A percentile compares a stretch with the other conserved stretches of the same genome.
phyloP scores from a whole-genome alignment of 2,797 vertebrate genomes.

The Eospalax fontanierii region DNA sequence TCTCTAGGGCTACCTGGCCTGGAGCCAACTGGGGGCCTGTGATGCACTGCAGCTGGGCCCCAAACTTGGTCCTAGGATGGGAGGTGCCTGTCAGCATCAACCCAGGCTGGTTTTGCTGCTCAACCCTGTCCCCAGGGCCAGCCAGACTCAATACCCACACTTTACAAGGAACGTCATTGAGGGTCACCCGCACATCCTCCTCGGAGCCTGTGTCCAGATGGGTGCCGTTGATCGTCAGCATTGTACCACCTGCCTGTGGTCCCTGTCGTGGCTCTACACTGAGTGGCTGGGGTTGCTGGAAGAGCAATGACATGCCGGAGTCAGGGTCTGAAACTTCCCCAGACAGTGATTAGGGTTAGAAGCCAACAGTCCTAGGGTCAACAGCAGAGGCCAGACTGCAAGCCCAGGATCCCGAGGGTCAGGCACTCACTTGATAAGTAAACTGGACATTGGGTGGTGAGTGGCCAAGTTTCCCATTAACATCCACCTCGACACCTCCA shows the following conservation, averaged over 20 bases:
- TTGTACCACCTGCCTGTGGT: slow-evolving; percentile 94
- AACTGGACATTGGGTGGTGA: slow-evolving; percentile 90
- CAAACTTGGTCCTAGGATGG: slow-evolving; percentile 88
- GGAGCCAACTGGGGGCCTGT: slow-evolving; percentile 86
- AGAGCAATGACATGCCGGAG: fast-evolving
- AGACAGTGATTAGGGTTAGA: fast-evolving
- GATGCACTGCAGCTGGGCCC: slow-evolving; percentile 88
- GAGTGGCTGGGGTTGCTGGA: slow-evolving; percentile 92
- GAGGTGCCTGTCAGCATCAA: slow-evolving; percentile 37
- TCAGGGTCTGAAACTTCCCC: background rate
- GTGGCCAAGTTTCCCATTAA: slow-evolving; percentile 92
- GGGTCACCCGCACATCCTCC: slow-evolving; percentile 93
- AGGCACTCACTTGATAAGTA: slow-evolving; percentile 94
- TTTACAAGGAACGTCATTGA: slow-evolving; percentile 92
- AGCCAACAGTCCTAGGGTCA: background rate
- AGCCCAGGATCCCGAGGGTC: background rate
- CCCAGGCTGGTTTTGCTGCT: background rate
- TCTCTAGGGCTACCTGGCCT: slow-evolving; percentile 77
- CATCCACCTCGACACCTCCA: slow-evolving; percentile 91
- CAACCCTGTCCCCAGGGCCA: background rate
- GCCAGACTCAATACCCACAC: slow-evolving; percentile 92
- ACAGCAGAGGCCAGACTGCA: background rate
- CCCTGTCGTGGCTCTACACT: slow-evolving; percentile 88
- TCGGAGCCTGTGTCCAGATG: slow-evolving; percentile 94
- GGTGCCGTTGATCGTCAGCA: slow-evolving; percentile 93